Evolutionary conservation across 2,888 invertebrate genomes (phyloP).

Genomic region (Pecten maximus): DNA sequence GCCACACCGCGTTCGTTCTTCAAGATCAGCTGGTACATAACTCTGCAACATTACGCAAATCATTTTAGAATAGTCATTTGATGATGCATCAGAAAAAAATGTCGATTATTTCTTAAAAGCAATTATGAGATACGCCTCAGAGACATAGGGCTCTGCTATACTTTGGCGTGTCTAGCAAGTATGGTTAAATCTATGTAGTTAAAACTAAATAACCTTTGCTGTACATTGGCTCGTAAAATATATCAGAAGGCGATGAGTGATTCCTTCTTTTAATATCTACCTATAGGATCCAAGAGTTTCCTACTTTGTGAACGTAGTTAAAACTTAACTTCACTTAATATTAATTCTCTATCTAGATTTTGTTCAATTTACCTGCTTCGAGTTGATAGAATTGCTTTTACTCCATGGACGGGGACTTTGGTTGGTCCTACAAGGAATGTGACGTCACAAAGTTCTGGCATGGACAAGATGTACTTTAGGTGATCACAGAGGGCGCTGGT

Average conservation of each 20-base stretch:
- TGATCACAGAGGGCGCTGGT: constrained; percentile 15
- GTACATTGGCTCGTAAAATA: too few species aligned
- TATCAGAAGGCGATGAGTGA: too few species aligned
- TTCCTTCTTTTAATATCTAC: too few species aligned
- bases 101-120: neutral
- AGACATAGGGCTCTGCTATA: too few species aligned
- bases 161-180: too few species aligned
- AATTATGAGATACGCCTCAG: too few species aligned
- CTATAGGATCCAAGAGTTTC: too few species aligned
- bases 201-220: too few species aligned
- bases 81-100: neutral
- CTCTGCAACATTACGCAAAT: neutral
- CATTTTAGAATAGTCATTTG: neutral
- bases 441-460: constrained; percentile 15
- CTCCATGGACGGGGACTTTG: neutral
- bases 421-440: constrained; percentile 7
- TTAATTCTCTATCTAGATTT: too few species aligned
- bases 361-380: neutral
- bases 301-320: too few species aligned
- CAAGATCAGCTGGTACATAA: neutral
- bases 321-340: neutral
- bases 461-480: constrained; percentile 4
- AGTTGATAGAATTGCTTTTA: neutral
- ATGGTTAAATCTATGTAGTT: too few species aligned
- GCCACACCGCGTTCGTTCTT: neutral